Evolutionary conservation across 2,888 invertebrate genomes (phyloP).

Genomic region (Folsomia manolachei): DNA sequence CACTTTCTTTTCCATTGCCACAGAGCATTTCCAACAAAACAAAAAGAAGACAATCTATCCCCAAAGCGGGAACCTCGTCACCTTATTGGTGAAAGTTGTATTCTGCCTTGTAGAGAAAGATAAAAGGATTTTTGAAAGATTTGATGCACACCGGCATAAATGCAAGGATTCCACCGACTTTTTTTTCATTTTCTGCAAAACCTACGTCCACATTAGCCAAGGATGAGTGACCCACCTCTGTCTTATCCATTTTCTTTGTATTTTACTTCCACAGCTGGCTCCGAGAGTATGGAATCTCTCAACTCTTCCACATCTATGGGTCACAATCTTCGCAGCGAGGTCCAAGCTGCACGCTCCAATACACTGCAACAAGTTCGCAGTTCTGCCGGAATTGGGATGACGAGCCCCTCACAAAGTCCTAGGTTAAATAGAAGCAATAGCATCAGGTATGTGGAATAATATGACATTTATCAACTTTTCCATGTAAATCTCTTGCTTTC

Average conservation of each 20-base stretch:
- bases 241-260: too few relatives aligned
- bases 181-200: not conserved
- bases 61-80: too few relatives aligned
- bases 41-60: too few relatives aligned
- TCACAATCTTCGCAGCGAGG: constrained; percentile 61
- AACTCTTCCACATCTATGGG: constrained; percentile 57
- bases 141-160: not conserved
- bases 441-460: constrained; percentile 67
- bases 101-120: constrained; percentile 6
- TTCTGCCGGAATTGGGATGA: constrained; percentile 59
- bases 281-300: constrained; percentile 73
- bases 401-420: constrained; percentile 53
- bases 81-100: not conserved
- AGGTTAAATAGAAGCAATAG: constrained; percentile 86
- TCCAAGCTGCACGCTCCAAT: constrained; percentile 59
- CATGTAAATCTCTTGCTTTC: not conserved
- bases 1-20: too few relatives aligned
- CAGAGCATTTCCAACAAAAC: too few relatives aligned
- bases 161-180: not conserved
- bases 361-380: constrained; percentile 66
- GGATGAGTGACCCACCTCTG: too few relatives aligned
- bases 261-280: constrained; percentile 62
- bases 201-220: not conserved
- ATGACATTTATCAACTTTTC: not conserved
- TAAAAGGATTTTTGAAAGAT: not conserved